Base-by-base conservation (phyloP, 2,888 invertebrate species). In the Parascotia fuliginaria region DNA sequence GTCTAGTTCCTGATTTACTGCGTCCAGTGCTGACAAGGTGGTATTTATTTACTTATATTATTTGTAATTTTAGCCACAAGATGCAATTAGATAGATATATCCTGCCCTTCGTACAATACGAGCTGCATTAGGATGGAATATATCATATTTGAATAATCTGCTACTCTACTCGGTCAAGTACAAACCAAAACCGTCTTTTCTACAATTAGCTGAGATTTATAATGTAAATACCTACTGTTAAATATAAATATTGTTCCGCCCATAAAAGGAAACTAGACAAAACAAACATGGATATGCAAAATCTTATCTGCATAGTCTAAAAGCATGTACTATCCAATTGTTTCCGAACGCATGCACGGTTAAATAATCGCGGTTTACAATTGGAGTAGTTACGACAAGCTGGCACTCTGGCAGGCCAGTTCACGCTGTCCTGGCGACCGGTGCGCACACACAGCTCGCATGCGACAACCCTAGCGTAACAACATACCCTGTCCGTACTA, bases 331-430 rank as follows among this genome's bases (percentile, higher is more conserved):
- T n/a, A 76, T 78, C 81, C 87, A 89, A 89, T 90, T 91, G 89
- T 89, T 90, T 90, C 89, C 82, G 85, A 88, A 79, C 89, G 89
- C 89, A 88, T 89, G 91, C 87, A 85, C 81, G 83, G 89, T 90
- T 88, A 89, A 89, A 89, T 90, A 89, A 89, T 88, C 83, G 84
- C 85, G 69, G 77, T 81, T 80, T 75, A 89, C 91, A 92, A 91
- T 92, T 91, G 90, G 84, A 77, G 76, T 86, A 88, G 84, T 86
- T 89, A 88, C 79, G 72, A 77, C 72, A 72, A 76, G 77, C 79
- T 80, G 77, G 73, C 73, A 71, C 81, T 69, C 69, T 70, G 50
- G 58, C 70, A 58, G 65, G 63, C 70, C 89, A 91, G 90, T 91
- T 75, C 81, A 78, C 83, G 82, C 75, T 80, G 83, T 85, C 87